Evolutionary conservation across 2,113 vertebrate species (phyloP).

Genomic region (Bubo scandiacus): DNA sequence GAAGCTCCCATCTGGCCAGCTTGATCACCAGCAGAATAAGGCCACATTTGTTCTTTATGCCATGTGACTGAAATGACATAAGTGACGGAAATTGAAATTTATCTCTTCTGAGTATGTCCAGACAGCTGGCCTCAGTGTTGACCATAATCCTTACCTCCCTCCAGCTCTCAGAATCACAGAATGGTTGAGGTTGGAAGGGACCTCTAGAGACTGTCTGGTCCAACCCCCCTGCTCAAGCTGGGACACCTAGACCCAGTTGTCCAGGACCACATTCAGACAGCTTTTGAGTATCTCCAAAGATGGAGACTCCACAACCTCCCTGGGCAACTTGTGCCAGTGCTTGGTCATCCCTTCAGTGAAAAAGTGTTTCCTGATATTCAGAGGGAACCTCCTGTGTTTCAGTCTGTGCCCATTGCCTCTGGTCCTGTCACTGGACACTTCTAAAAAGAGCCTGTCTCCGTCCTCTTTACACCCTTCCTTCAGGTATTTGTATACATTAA

Average conservation of each 20-base stretch:
- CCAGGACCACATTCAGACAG: not conserved
- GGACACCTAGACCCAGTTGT: rapidly evolving
- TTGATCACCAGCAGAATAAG: not conserved
- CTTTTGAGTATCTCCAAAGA: not conserved
- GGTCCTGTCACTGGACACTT: not conserved
- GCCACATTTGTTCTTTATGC: not conserved
- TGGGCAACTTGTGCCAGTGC: not conserved
- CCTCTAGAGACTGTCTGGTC: not conserved
- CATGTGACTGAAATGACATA: not conserved
- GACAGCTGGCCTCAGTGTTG: not conserved
- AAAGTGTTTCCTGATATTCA: not conserved
- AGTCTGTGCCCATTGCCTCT: not conserved
- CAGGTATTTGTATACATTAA: not conserved
- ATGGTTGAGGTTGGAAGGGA: not conserved
- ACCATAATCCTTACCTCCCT: not conserved
- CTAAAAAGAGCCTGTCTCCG: not conserved
- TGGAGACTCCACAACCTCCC: not conserved
- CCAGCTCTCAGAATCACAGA: not conserved
- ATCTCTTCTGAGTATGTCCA: not conserved
- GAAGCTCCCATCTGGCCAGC: not conserved
- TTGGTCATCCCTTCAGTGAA: not conserved
- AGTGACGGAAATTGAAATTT: not conserved
- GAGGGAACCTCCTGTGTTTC: rapidly evolving
- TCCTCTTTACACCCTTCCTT: not conserved
- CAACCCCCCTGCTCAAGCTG: not conserved